Evolutionary conservation across 1,140 invertebrate genomes (phyloP).

Genomic region (Dreissena polymorpha): DNA sequence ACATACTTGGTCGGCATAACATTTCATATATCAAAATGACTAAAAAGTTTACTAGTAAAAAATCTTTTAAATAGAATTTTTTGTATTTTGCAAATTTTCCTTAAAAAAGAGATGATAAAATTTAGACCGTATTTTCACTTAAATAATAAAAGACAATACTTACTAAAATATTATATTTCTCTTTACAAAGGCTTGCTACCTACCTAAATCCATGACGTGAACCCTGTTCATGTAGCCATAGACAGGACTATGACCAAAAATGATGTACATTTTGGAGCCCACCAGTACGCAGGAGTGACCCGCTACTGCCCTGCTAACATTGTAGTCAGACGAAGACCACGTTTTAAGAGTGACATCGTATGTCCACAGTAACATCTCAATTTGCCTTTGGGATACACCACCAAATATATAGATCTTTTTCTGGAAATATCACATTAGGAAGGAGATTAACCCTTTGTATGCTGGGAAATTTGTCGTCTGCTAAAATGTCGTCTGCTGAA

Average conservation of each 20-base stretch:
- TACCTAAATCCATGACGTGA: slow-evolving; percentile 93
- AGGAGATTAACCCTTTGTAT: no score
- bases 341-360: slow-evolving; percentile 82
- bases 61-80: no score
- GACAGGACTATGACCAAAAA: slow-evolving; percentile 94
- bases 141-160: neutral
- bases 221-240: slow-evolving; percentile 96
- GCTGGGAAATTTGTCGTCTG: no score
- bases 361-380: slow-evolving; percentile 90
- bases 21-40: no score
- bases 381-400: slow-evolving; percentile 86
- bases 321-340: slow-evolving; percentile 58
- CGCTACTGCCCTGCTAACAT: slow-evolving; percentile 83
- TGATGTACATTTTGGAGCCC: slow-evolving; percentile 91
- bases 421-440: neutral
- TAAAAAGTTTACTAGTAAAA: no score
- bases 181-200: slow-evolving; percentile 48
- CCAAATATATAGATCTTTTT: slow-evolving; percentile 88
- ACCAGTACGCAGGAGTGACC: slow-evolving; percentile 96
- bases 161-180: neutral
- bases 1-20: no score
- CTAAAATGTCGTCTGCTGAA: no score
- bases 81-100: no score
- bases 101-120: no score
- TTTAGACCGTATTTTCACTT: neutral